Conservation (phyloP, 2,797 vertebrate genomes). For the Gobionotothen gibberifrons region DNA sequence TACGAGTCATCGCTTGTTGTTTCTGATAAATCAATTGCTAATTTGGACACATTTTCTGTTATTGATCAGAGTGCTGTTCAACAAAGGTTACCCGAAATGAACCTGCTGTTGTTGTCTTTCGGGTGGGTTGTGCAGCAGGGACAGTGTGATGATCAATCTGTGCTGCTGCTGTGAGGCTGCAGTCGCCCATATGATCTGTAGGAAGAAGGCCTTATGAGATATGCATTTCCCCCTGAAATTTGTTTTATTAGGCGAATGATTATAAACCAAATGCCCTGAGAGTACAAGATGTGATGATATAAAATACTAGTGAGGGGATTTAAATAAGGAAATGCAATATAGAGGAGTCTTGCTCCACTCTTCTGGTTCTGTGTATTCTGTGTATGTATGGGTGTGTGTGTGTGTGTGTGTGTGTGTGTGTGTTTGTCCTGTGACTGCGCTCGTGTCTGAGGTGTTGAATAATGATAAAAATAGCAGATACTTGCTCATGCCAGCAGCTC, state of each 20-base stretch:
- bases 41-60: conserved; percentile 34
- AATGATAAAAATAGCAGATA: conserved; percentile 85
- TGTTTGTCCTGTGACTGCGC: conserved; percentile 71
- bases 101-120: neutral
- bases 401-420: conserved; percentile 40
- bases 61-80: conserved; percentile 40
- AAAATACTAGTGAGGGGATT: conserved; percentile 6
- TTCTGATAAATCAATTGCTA: conserved; percentile 47
- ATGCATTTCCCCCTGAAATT: neutral
- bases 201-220: conserved; percentile 1
- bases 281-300: conserved; percentile 25
- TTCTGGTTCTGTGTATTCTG: conserved; percentile 4
- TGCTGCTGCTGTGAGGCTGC: conserved; percentile 2
- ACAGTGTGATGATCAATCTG: neutral
- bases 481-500: conserved; percentile 80
- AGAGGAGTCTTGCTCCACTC: conserved; percentile 45
- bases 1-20: conserved; percentile 46
- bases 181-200: conserved; percentile 21
- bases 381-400: conserved; percentile 18
- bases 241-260: neutral
- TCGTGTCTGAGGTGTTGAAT: conserved; percentile 81
- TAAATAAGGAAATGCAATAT: conserved; percentile 11
- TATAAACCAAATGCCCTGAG: neutral
- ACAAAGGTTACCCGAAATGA: conserved; percentile 2
- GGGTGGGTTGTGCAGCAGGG: neutral